Evolutionary conservation across 2,888 invertebrate species (phyloP), one percentile per base, ranked within the genome.

Genomic region (Neria commutata): DNA sequence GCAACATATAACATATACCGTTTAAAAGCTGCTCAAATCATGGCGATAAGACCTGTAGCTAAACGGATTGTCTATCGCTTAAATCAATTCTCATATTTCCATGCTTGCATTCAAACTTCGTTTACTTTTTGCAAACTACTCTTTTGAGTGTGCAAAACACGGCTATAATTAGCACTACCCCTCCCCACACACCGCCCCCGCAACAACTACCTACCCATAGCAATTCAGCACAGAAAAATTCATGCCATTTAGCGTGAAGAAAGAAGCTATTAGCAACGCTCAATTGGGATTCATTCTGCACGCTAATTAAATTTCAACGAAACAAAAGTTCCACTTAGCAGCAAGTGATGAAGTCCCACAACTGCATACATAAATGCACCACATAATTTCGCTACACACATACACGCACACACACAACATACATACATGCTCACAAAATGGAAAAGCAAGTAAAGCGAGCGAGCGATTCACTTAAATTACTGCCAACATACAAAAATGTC

Each of bases 401-500:
- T 10, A 17, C 45, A 2, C n/a, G 17, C 45, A 45, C 45, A 42
- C 42, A 5, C 42, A 45, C 23, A 17, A 4, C 6, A 14, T 46
- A 24, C 24, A 46, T 46, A 14, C n/a, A 37, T 37, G 8, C 4
- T 10, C n/a, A 14, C 4, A 37, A 37, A 37, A 4, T 14, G n/a
- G 10, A 42, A 3, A 42, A 42, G 8, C 17, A 42, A 17, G 17
- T 21, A 42, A 42, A 42, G 14, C 5, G 19, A 26, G 10, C 10
- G 29, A 25, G 29, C 29, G 26, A n/a, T n/a, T n/a, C 25, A 26
- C 48, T 23, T 23, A 10, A 50, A 16, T 24, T 16, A 24, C 19
- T 33, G 17, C 40, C 40, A 10, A 40, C 16, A 16, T 24, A n/a
- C 40, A 25, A 45, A 45, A 29, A 45, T 45, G 45, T 53, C 53